Base-by-base conservation (phyloP, 1,140 invertebrate species). In the Papilio xuthus region DNA sequence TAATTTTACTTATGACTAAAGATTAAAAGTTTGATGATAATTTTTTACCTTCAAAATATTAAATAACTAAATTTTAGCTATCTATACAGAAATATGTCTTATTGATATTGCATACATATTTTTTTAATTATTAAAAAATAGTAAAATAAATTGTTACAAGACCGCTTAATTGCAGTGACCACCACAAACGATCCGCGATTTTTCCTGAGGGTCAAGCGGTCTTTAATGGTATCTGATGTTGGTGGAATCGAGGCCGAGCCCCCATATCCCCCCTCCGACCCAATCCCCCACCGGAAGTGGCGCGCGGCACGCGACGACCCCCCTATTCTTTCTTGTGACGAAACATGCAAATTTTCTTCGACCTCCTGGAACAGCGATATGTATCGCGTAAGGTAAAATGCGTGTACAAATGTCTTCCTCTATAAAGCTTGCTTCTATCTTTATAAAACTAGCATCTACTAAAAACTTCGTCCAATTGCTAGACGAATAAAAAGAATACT, bases 291-390 rank as follows among this genome's bases (percentile, higher is more conserved):
- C 86, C 90, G 91, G 90, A 91, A 92, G 90, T 88, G 81, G 85
- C 86, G 83, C 81, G 87, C 81, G 75, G 84, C 89, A 89, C 88
- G 90, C 88, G 87, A 88, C 87, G 77, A 44, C 82, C 78, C 44
- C 81, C 63, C 47, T 42, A 69, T 28, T 71, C 78, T 73, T 73
- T 77, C 83, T 82, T 88, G 88, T 93, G 93, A 93, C 92, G 92
- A 94, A 92, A 90, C 92, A 94, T 94, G 93, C 92, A 93, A 93
- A 94, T 93, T 93, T 37, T 89, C 81, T 83, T 83, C 85, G 83
- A 86, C 85, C 86, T 87, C 83, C 81, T 84, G 81, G 87, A 83
- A 81, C 82, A 80, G 79, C 83, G 86, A 87, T 89, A 89, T 77
- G 44, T 74, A 87, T 88, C 84, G 82, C 81, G 81, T 7, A 47